Conservation (phyloP, 2,113 vertebrate species). For the Cyanistes caeruleus region DNA sequence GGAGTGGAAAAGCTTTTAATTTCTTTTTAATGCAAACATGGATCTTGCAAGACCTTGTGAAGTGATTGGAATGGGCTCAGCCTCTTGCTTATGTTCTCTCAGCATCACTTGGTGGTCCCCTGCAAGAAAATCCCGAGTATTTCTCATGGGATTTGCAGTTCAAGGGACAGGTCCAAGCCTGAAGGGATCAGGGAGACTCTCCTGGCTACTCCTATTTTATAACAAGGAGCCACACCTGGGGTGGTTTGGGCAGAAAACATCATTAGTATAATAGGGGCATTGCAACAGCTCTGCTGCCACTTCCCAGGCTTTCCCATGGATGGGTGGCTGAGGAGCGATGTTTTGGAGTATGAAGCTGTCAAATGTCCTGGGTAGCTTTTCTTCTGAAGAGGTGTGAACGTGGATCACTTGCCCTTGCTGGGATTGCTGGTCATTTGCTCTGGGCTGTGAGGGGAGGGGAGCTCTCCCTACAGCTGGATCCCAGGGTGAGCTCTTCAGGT, state of each 20-base stretch:
- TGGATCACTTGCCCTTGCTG: background rate
- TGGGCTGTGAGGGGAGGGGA: background rate
- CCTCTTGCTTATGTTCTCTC: background rate
- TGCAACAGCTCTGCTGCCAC: background rate
- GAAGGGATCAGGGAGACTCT: background rate
- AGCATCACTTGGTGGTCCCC: background rate
- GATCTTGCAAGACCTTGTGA: constrained; percentile 52
- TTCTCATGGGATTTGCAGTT: background rate
- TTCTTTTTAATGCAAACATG: constrained; percentile 65
- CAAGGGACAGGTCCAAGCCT: background rate
- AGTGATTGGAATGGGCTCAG: background rate
- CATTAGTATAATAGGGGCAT: background rate
- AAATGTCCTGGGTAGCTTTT: background rate
- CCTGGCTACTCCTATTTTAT: background rate
- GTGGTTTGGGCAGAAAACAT: background rate
- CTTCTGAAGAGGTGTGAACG: background rate
- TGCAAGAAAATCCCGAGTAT: background rate
- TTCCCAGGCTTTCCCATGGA: background rate
- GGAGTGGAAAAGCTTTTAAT: constrained; percentile 62
- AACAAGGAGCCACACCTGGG: background rate
- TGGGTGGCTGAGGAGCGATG: background rate
- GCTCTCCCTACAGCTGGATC: background rate
- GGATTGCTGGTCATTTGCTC: background rate
- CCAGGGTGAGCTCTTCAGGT: background rate
- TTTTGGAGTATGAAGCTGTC: background rate